These are phyloP conservation scores for Penaeus monodon DNA, from an alignment of 2,888 invertebrate genomes.

Conservation along the genomic window DNA sequence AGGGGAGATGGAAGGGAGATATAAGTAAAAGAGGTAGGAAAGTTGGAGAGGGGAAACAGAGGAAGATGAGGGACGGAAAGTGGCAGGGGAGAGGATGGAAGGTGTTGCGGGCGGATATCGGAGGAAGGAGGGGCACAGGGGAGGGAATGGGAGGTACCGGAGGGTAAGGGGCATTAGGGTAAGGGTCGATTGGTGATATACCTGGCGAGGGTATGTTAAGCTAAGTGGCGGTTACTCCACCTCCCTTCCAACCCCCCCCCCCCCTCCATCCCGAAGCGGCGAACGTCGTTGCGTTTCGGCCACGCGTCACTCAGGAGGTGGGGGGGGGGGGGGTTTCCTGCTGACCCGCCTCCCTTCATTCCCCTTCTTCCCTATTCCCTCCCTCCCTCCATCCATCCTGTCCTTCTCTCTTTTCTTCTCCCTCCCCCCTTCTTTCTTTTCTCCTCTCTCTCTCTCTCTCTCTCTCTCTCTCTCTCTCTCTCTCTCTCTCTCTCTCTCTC, in stretches of 20 bases:
- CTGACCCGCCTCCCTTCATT: no score
- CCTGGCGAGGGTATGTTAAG: no score
- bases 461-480: background rate
- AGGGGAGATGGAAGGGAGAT: no score
- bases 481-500: background rate
- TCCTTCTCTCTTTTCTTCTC: slow-evolving; percentile 3
- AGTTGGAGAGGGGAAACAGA: background rate
- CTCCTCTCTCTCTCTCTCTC: background rate
- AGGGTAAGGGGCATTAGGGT: background rate
- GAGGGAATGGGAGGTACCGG: background rate
- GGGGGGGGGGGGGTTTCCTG: no score
- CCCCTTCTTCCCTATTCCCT: background rate
- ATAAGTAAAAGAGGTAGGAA: background rate
- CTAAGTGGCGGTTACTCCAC: no score
- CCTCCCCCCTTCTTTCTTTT: background rate
- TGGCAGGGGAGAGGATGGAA: background rate
- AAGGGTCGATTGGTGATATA: no score
- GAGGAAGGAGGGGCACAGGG: no score
- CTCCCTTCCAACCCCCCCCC: no score
- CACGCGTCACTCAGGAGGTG: no score
- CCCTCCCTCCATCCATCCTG: background rate
- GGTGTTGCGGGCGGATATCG: background rate
- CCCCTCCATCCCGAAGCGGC: no score
- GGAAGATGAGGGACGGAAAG: no score
- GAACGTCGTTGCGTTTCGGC: no score